Percentiles rank a stretch among this genome's conserved stretches.
Evolutionary conservation across 2,113 vertebrate genomes (phyloP).

Genomic region (Crypturellus undulatus): DNA sequence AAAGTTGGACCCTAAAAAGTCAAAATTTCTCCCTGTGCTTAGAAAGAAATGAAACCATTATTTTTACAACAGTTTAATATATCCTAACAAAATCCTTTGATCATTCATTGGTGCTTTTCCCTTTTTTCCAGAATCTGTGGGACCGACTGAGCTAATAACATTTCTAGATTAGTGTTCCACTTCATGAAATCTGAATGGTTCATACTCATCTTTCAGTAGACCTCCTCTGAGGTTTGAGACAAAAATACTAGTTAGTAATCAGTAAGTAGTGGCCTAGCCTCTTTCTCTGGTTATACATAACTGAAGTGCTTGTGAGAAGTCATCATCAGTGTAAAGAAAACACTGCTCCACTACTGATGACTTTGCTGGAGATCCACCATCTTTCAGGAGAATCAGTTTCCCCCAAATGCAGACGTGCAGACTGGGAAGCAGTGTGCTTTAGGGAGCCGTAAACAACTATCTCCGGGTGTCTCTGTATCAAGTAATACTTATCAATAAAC

Average conservation of each 20-base stretch:
- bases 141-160: not conserved
- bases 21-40: not conserved
- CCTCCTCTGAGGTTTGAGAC: not conserved
- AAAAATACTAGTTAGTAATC: conserved; percentile 3
- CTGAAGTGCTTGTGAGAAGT: not conserved
- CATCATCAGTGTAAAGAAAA: not conserved
- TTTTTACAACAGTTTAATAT: not conserved
- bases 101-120: not conserved
- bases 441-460: not conserved
- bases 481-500: not conserved
- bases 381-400: not conserved
- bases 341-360: accelerated
- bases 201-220: not conserved
- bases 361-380: not conserved
- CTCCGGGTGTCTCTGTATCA: not conserved
- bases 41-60: not conserved
- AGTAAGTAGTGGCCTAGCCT: not conserved
- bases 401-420: not conserved
- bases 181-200: not conserved
- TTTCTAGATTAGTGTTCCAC: not conserved
- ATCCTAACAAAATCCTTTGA: not conserved
- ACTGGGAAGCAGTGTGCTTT: not conserved
- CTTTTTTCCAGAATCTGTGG: not conserved
- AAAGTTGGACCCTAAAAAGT: not conserved
- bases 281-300: not conserved